Evolutionary conservation across 2,797 vertebrate species (phyloP).

Genomic region (Labeo calbasu): DNA sequence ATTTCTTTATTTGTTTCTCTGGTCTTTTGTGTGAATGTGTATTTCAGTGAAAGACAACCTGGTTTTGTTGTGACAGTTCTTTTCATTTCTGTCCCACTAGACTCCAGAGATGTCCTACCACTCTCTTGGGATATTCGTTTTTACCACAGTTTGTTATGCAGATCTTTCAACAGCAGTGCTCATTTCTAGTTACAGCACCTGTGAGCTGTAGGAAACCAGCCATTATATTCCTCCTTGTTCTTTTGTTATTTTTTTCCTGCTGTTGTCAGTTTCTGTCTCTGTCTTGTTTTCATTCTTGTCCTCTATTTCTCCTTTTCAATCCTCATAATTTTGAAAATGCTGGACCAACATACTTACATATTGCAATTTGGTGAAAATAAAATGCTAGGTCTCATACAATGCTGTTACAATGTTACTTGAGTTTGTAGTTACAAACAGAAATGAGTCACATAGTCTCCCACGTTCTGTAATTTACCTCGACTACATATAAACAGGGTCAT

Average conservation of each 20-base stretch:
- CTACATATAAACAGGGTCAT: not conserved
- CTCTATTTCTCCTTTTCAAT: not conserved
- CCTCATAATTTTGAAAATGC: not conserved
- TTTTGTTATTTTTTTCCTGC: not conserved
- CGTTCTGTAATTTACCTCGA: not conserved
- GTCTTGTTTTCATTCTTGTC: not conserved
- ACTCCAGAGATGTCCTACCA: slow-evolving; percentile 24
- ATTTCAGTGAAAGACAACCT: slow-evolving; percentile 28
- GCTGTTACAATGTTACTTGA: not conserved
- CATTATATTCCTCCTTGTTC: not conserved
- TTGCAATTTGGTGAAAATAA: not conserved
- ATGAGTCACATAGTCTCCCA: not conserved
- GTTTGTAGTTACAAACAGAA: not conserved
- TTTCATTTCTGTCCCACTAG: slow-evolving; percentile 30
- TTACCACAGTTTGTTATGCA: slow-evolving; percentile 31
- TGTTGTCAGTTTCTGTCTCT: not conserved
- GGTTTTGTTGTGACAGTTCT: slow-evolving; percentile 37
- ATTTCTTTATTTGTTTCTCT: slow-evolving; percentile 42
- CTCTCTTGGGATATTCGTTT: slow-evolving; percentile 29
- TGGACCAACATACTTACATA: not conserved
- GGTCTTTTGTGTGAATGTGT: slow-evolving; percentile 25
- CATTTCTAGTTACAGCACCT: not conserved
- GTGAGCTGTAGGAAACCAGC: slow-evolving; percentile 11
- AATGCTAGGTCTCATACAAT: not conserved
- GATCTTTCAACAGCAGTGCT: not conserved